Evolutionary conservation across 2,113 vertebrate genomes (phyloP).

Genomic region (Amia ocellicauda): DNA sequence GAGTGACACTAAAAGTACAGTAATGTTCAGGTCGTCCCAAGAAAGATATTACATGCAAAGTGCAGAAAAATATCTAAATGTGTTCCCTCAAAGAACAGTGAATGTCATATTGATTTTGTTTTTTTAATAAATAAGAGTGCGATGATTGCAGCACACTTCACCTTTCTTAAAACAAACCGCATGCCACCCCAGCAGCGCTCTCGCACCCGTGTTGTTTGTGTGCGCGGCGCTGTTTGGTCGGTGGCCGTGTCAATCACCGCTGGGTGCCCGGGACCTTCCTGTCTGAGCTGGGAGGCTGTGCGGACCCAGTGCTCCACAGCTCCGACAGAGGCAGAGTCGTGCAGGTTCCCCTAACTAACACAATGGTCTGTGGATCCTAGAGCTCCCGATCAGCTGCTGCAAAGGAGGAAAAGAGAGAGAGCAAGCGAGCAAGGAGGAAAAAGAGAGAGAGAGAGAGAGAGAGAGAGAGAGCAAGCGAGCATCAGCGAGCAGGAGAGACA

Average conservation of each 20-base stretch:
- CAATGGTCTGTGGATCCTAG: slow-evolving; percentile 56
- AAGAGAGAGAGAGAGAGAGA: slow-evolving; percentile 27
- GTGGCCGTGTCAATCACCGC: slow-evolving; percentile 41
- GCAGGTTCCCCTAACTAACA: slow-evolving; percentile 40
- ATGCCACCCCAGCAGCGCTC: no score
- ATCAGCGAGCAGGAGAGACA: slow-evolving; percentile 28
- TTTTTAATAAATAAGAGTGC: no score
- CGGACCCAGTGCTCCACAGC: slow-evolving; percentile 43
- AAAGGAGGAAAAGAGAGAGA: slow-evolving; percentile 41
- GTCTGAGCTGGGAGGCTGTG: slow-evolving; percentile 18
- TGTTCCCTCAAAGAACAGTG: no score
- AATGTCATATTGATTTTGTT: no score
- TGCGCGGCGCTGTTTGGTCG: slow-evolving; percentile 42
- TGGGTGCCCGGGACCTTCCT: slow-evolving; percentile 16
- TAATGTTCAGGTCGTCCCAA: no score
- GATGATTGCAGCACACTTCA: no score
- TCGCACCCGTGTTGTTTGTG: no score
- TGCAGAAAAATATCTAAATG: no score
- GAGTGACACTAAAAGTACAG: no score
- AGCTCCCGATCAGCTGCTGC: slow-evolving; percentile 58
- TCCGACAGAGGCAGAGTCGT: slow-evolving; percentile 58
- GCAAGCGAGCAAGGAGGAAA: slow-evolving; percentile 34
- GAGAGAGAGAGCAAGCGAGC: slow-evolving; percentile 41
- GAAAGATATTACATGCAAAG: no score
- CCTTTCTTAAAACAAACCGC: no score